phyloP scores from a whole-genome alignment of 2,888 invertebrate species.

The Crepidodera aurea region DNA sequence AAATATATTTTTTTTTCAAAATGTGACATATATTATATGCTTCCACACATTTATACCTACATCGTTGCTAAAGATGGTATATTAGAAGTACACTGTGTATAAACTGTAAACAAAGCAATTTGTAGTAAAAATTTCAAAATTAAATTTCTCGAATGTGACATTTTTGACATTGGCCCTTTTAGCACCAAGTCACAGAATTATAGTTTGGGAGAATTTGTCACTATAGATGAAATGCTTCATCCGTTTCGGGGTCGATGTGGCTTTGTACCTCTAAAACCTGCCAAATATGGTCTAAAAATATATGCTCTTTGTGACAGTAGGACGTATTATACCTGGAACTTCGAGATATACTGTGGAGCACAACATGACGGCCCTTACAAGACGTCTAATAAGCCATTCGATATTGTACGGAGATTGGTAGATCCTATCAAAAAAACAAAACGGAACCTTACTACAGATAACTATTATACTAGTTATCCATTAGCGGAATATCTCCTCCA shows the following conservation, averaged over 20 bases:
- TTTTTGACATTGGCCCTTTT: too few species aligned
- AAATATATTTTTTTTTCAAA: too few species aligned
- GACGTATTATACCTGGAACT: conserved; percentile 40
- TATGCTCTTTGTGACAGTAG: conserved; percentile 39
- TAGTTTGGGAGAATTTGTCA: conserved; percentile 39
- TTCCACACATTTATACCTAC: too few species aligned
- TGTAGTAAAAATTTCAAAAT: too few species aligned
- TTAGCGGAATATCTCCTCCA: conserved; percentile 35
- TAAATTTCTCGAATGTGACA: too few species aligned
- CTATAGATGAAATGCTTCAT: not conserved
- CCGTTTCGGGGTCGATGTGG: conserved; percentile 34
- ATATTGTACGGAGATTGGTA: conserved; percentile 36
- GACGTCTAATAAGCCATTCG: conserved; percentile 36
- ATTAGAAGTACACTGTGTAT: too few species aligned
- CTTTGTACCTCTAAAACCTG: conserved; percentile 40
- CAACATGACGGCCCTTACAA: conserved; percentile 41
- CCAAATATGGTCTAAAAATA: conserved; percentile 26
- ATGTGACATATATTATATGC: too few species aligned
- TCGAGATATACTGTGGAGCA: too few species aligned
- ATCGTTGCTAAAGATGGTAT: too few species aligned
- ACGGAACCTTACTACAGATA: conserved; percentile 43
- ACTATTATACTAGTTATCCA: conserved; percentile 39
- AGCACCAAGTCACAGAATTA: too few species aligned
- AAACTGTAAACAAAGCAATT: too few species aligned
- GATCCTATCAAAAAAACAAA: conserved; percentile 37